Evolutionary conservation across 2,888 invertebrate genomes (phyloP), one percentile per base, ranked within the genome.

Genomic region (Xestobium rufovillosum): DNA sequence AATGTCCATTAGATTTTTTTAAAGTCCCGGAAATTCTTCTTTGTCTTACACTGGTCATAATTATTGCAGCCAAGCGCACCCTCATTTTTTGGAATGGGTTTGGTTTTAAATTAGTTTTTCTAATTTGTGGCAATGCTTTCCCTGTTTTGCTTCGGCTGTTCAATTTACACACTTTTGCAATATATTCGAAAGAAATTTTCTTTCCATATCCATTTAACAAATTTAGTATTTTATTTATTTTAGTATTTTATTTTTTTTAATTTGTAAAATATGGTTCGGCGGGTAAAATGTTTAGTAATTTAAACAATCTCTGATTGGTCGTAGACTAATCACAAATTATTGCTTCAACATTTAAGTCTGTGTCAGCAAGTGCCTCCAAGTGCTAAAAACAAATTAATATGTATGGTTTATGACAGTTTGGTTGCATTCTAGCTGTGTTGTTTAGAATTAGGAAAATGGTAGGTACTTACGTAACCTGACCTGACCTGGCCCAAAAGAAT

Each of bases 241-340:
- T 42, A 36, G 38, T 41, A 13, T 36, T 17, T 14, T 36, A 37
- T 31, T 31, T 25, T 42, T 31, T 29, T 27, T 4, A 11, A 44
- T 34, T 13, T 27, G 25, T 15, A 31, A 43, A 41, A 36, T 26
- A 38, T 19, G 36, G 36, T 1, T 31, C 14, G 10, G 36, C 16
- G 6, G 6, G 3, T 6, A 39, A 13, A 16, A 34, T 23, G 19
- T 14, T 31, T 8, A 44, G 25, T 3, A 8, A 8, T 31, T 37
- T 37, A 17, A 29, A 31, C 2, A 17, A 9, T 26, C 32, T 41
- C 28, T 44, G 26, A 19, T 47, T 50, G 25, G 39, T 46, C 10
- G 48, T 30, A 12, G 36, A 34, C 40, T 51, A 50, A 31, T 51
- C 47, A 31, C 50, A 49, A 1, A 51, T 38, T 26, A 42, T 33